These are phyloP conservation scores for Drosophila sp. DNA, from an alignment of 1,140 invertebrate genomes.

Conservation along the genomic window DNA sequence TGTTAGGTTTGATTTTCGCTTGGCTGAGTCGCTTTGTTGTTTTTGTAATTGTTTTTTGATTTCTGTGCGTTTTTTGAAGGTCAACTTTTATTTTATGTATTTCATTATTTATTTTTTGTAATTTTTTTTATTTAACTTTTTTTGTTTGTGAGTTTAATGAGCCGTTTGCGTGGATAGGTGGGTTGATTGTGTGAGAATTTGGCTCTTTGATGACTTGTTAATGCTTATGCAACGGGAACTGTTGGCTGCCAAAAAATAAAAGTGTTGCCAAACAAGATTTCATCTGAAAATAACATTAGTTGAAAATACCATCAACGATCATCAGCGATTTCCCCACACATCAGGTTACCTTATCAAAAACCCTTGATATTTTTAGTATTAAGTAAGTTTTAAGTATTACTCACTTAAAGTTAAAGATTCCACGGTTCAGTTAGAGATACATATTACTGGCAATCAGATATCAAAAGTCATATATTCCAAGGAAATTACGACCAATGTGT, in stretches of 20 bases:
- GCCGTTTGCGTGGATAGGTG: slow-evolving; percentile 64
- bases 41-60: slow-evolving; percentile 64
- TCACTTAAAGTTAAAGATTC: no score
- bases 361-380: no score
- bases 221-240: slow-evolving; percentile 35
- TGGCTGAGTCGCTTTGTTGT: slow-evolving; percentile 63
- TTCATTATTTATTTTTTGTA: slow-evolving; percentile 20
- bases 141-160: slow-evolving; percentile 65
- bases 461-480: no score
- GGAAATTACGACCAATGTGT: slow-evolving; percentile 38
- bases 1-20: slow-evolving; percentile 63
- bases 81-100: slow-evolving; percentile 70
- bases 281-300: background rate
- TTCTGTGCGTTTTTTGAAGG: slow-evolving; percentile 79
- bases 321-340: background rate
- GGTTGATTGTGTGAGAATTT: slow-evolving; percentile 64
- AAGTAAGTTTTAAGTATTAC: no score
- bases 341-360: background rate
- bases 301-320: no score
- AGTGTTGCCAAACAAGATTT: background rate
- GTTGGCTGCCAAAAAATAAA: background rate
- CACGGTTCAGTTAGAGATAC: no score
- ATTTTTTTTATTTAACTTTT: slow-evolving; percentile 30
- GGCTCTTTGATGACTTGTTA: slow-evolving; percentile 27
- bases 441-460: no score